Evolutionary conservation across 2,888 invertebrate genomes (phyloP), one percentile per base, ranked within the genome.

Genomic region (Ctenicera cuprea): DNA sequence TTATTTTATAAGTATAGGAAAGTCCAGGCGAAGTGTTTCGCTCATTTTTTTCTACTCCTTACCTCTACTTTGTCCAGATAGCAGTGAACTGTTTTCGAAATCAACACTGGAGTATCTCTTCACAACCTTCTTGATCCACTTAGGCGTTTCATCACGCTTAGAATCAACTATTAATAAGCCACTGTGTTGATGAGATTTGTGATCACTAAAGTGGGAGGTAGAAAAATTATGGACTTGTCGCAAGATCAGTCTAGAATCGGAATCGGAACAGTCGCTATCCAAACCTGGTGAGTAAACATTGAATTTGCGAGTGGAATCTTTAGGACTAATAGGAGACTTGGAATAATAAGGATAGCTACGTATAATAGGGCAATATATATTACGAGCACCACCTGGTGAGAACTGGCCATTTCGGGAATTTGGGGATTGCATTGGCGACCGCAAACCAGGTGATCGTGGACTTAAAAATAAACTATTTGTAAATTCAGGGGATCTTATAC

Each of bases 31-130:
- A n/a, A n/a, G n/a, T n/a, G n/a, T n/a, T 26, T 4, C 33, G 33
- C 33, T 4, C 5, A 9, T n/a, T n/a, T n/a, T n/a, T n/a, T n/a
- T n/a, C n/a, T n/a, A n/a, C n/a, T 26, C 22, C 18, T 78, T 80
- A 87, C 87, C 87, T 85, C 86, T 82, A 78, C 87, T 87, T 73
- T 87, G 86, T 76, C 87, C 87, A n/a, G 87, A 87, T 20, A 87
- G 80, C 66, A 87, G 78, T 0, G 87, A 87, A 68, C 87, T 83
- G 76, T 85, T 87, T 77, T 87, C 87, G 77, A 86, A 87, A 79
- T 87, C 87, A 11, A 85, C 85, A 77, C 86, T 87, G 26, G 86
- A 86, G 78, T 85, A 87, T 74, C 87, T 80, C 59, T 87, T 82
- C 33, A 87, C 87, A 9, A 87, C 83, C 75, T 86, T 87, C 80